These are phyloP conservation scores for Hemicrepidius hirtus DNA, from an alignment of 2,888 invertebrate species.

Conservation along the genomic window DNA sequence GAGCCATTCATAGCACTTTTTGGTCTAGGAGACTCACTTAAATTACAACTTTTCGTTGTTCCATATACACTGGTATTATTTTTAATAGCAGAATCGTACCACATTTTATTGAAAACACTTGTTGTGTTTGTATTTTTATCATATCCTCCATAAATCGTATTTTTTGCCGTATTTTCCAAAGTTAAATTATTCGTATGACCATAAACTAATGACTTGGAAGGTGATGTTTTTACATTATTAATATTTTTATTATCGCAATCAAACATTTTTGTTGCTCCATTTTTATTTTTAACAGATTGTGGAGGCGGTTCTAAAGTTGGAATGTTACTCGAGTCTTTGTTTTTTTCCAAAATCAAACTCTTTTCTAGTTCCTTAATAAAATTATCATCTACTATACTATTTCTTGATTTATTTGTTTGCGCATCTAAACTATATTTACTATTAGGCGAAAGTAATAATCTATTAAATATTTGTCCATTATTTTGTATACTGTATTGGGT, in stretches of 20 bases:
- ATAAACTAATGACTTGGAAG: conserved; percentile 15
- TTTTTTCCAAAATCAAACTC: conserved; percentile 69
- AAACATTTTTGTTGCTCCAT: conserved; percentile 46
- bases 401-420: conserved; percentile 55
- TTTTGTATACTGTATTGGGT: conserved; percentile 16
- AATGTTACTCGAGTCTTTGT: conserved; percentile 61
- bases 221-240: conserved; percentile 17
- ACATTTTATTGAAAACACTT: conserved; percentile 72
- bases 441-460: neutral
- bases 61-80: conserved; percentile 44
- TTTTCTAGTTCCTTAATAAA: conserved; percentile 81
- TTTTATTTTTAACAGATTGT: conserved; percentile 33
- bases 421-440: neutral
- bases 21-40: conserved; percentile 36
- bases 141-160: conserved; percentile 12
- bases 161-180: conserved; percentile 8
- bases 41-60: conserved; percentile 46
- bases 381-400: conserved; percentile 74
- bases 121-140: conserved; percentile 64
- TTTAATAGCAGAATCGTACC: conserved; percentile 70
- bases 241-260: conserved; percentile 44
- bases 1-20: conserved; percentile 42
- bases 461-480: conserved; percentile 9
- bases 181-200: conserved; percentile 35
- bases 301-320: conserved; percentile 74